Conservation (phyloP, 2,113 vertebrate genomes). For the Leucopsar rothschildi region DNA sequence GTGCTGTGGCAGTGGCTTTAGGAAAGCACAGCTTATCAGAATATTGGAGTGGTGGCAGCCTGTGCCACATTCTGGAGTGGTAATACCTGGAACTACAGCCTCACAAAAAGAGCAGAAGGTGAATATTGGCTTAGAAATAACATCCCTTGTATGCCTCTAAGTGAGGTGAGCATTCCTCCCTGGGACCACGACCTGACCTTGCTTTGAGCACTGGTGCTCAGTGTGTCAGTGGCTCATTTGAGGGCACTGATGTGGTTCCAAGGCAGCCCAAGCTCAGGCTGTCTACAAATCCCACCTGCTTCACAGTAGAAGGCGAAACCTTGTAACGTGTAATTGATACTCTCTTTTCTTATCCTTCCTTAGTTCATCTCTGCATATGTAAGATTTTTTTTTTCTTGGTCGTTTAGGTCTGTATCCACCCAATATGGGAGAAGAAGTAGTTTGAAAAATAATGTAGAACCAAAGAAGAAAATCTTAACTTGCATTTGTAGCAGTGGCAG, state of each 20-base stretch:
- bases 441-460: not conserved
- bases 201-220: not conserved
- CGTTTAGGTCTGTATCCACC: not conserved
- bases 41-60: not conserved
- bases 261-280: not conserved
- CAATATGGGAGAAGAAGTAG: accelerated
- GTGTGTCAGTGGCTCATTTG: not conserved
- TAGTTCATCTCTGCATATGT: not conserved
- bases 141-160: not conserved
- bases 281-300: not conserved
- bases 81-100: not conserved
- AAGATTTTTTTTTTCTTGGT: not conserved
- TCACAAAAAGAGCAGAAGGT: not conserved
- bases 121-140: not conserved
- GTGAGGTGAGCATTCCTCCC: not conserved
- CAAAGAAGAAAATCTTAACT: not conserved
- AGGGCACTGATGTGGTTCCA: not conserved
- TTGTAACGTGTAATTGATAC: not conserved
- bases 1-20: not conserved
- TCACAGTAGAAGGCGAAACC: not conserved
- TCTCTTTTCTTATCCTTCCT: not conserved
- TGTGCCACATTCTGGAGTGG: not conserved
- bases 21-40: not conserved
- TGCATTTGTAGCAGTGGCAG: accelerated
- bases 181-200: not conserved